Evolutionary conservation across 2,797 vertebrate genomes (phyloP), one percentile per base, ranked within the genome.

Genomic region (Benthosema pterotum): DNA sequence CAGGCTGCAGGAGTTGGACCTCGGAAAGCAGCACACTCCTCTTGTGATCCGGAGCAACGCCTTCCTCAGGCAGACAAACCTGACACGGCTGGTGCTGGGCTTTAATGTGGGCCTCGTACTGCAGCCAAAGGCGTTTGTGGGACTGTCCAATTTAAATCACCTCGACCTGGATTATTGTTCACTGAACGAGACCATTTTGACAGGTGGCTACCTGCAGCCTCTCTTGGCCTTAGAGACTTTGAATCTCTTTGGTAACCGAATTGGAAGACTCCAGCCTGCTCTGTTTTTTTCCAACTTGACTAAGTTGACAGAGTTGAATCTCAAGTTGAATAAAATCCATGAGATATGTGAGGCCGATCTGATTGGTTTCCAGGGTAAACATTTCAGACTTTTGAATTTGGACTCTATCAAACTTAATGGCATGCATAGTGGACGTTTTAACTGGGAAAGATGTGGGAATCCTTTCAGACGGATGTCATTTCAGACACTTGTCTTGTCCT

Each of bases 401-500:
- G 15, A 65, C 4, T 28, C 18, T 2, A 89, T 87, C 51, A 0
- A 0, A 0, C 72, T 94, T 1, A 82, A 75, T 4, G 14, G 0
- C 7, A 69, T 49, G 19, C 49, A 48, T 11, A 5, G 19, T 0
- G 0, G 9, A 2, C 1, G 7, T 0, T 62, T 62, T 4, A 65
- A 83, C 69, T 94, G 91, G 93, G 58, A 66, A 28, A 71, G 61
- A 15, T 96, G 94, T 65, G 79, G 78, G 65, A 96, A 94, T 79
- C 94, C 93, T 1, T 93, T 95, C 58, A 84, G 69, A 72, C 87
- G 88, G 51, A 83, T 94, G 64, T 68, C 70, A 0, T 88, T 96
- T 52, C 22, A 79, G 4, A 79, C 18, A 0, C 69, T 96, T 0
- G 85, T 93, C 11, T 71, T 95, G 54, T 92, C 92, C 3, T 0